Evolutionary conservation across 2,113 vertebrate genomes (phyloP).

Genomic region (Cyprinodon brontotheroides): DNA sequence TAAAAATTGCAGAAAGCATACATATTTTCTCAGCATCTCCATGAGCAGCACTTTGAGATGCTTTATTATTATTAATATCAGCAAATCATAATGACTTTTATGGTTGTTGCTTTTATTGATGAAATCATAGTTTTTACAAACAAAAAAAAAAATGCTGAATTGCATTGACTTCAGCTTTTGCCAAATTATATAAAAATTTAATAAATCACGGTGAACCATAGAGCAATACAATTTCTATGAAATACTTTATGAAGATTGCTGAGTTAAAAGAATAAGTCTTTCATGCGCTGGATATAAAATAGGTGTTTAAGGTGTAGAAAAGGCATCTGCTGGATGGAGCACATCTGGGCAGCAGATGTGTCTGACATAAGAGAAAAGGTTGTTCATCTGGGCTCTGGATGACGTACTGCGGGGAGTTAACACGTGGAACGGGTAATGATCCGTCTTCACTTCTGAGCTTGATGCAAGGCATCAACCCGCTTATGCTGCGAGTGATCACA

Average conservation of each 20-base stretch:
- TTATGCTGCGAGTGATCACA: not conserved
- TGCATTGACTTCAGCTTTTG: no score
- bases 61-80: not conserved
- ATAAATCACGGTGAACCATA: not conserved
- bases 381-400: slow-evolving; percentile 17
- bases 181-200: no score
- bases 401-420: slow-evolving; percentile 20
- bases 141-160: no score
- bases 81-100: not conserved
- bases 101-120: not conserved
- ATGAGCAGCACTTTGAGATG: not conserved
- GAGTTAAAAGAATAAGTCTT: slow-evolving; percentile 7
- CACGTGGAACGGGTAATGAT: slow-evolving; percentile 1
- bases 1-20: not conserved
- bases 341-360: slow-evolving; percentile 59
- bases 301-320: slow-evolving; percentile 35
- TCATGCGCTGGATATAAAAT: slow-evolving; percentile 34
- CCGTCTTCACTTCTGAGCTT: slow-evolving; percentile 2
- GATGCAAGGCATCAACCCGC: not conserved
- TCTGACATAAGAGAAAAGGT: slow-evolving; percentile 5
- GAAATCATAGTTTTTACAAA: no score
- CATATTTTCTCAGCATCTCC: not conserved
- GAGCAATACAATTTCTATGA: slow-evolving; percentile 16
- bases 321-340: slow-evolving; percentile 27
- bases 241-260: slow-evolving; percentile 14